phyloP scores from a whole-genome alignment of 1,140 invertebrate genomes.

The Diplogasteroides magnus region DNA sequence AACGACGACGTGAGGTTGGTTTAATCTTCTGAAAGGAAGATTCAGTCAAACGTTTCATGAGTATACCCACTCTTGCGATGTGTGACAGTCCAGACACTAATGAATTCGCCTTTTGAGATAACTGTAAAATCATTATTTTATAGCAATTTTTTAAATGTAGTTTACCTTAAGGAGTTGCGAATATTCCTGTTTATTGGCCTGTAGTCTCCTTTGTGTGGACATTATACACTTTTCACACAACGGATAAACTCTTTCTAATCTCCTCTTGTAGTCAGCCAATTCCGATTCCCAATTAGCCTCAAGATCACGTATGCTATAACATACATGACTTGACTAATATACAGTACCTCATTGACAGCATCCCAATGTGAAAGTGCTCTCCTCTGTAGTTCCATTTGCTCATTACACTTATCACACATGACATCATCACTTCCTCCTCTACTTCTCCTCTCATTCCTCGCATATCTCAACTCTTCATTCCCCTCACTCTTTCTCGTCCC shows the following conservation, averaged over 20 bases:
- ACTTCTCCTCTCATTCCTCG: background rate
- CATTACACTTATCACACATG: background rate
- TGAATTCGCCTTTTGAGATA: background rate
- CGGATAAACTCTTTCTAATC: constrained; percentile 15
- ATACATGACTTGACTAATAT: background rate
- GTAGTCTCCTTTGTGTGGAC: constrained; percentile 10
- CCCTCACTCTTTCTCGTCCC: background rate
- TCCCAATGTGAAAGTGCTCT: background rate
- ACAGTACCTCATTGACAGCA: background rate
- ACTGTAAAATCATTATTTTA: constrained; percentile 9
- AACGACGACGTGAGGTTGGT: background rate
- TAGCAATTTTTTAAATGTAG: background rate
- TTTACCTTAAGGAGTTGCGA: background rate
- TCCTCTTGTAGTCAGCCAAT: constrained; percentile 9
- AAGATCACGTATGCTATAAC: background rate
- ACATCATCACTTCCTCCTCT: background rate
- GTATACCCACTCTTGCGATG: background rate
- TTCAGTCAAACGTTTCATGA: background rate
- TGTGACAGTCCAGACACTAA: background rate
- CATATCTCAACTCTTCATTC: background rate
- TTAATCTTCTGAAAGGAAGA: background rate
- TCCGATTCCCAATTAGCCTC: constrained; percentile 17
- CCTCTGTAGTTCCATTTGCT: background rate
- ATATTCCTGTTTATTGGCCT: constrained; percentile 9
- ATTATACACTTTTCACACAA: constrained; percentile 16